Evolutionary conservation across 2,888 invertebrate species (phyloP).

Genomic region (Drosophila atripex): DNA sequence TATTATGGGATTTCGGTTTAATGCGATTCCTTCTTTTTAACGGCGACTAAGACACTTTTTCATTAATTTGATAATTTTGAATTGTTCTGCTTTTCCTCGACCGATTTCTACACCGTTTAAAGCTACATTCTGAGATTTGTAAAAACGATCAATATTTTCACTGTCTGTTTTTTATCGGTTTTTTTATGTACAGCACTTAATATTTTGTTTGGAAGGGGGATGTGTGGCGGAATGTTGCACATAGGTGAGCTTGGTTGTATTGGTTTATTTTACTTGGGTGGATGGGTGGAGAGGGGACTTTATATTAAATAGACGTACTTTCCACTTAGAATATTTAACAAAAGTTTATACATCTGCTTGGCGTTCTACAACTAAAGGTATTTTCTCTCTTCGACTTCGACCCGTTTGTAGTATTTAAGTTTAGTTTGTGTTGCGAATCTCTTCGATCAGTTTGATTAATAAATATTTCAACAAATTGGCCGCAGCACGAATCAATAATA

Average conservation of each 20-base stretch:
- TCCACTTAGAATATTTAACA: slow-evolving; percentile 69
- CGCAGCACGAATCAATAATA: slow-evolving; percentile 64
- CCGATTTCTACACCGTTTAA: slow-evolving; percentile 69
- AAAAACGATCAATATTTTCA: slow-evolving; percentile 48
- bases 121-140: slow-evolving; percentile 75
- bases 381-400: slow-evolving; percentile 10
- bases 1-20: slow-evolving; percentile 57
- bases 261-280: slow-evolving; percentile 28
- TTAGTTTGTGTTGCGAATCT: slow-evolving; percentile 41
- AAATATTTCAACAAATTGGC: slow-evolving; percentile 74
- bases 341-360: slow-evolving; percentile 71
- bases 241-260: slow-evolving; percentile 48
- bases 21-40: slow-evolving; percentile 50
- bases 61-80: slow-evolving; percentile 57
- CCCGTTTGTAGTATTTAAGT: slow-evolving; percentile 22
- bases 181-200: slow-evolving; percentile 65
- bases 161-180: slow-evolving; percentile 34
- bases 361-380: slow-evolving; percentile 65
- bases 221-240: slow-evolving; percentile 70
- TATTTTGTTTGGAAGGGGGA: slow-evolving; percentile 8
- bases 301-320: slow-evolving; percentile 40
- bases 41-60: slow-evolving; percentile 80
- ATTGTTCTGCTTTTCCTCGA: slow-evolving; percentile 42
- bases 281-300: slow-evolving; percentile 36
- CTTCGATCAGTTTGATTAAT: slow-evolving; percentile 57